phyloP scores from a whole-genome alignment of 2,888 invertebrate species.

The Ischnus inquisitorius region DNA sequence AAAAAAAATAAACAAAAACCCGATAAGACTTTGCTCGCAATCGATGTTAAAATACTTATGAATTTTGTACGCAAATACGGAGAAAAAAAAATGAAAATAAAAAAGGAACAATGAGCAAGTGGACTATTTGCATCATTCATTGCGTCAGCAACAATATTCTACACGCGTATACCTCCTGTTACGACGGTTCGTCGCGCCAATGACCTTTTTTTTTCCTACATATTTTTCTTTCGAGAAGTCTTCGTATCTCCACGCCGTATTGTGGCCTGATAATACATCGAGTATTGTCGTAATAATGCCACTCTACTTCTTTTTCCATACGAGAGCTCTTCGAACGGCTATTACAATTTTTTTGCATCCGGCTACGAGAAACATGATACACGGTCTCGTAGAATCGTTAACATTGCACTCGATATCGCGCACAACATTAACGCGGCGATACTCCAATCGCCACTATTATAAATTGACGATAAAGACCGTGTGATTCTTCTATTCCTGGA shows the following conservation, averaged over 20 bases:
- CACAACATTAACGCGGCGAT: neutral
- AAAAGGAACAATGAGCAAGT: constrained; percentile 39
- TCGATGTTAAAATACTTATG: constrained; percentile 15
- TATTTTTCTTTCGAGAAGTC: neutral
- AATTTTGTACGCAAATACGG: constrained; percentile 22
- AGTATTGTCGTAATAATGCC: neutral
- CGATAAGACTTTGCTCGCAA: neutral
- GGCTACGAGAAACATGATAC: neutral
- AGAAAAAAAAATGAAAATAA: constrained; percentile 32
- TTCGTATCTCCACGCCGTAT: neutral
- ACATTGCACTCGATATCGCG: neutral
- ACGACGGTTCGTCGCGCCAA: constrained; percentile 1
- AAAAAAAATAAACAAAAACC: neutral
- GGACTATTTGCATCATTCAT: constrained; percentile 20
- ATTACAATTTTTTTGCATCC: neutral
- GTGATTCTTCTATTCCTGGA: constrained; percentile 32
- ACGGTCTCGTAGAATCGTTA: constrained; percentile 1
- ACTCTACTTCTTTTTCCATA: neutral
- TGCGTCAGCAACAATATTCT: neutral
- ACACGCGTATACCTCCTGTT: neutral
- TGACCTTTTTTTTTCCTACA: constrained; percentile 18
- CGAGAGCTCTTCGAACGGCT: neutral
- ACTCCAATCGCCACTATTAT: constrained; percentile 10
- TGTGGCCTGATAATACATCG: constrained; percentile 3
- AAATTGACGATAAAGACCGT: constrained; percentile 26